Conservation (phyloP, 2,113 vertebrate genomes). For the Oostethus manadensis region DNA sequence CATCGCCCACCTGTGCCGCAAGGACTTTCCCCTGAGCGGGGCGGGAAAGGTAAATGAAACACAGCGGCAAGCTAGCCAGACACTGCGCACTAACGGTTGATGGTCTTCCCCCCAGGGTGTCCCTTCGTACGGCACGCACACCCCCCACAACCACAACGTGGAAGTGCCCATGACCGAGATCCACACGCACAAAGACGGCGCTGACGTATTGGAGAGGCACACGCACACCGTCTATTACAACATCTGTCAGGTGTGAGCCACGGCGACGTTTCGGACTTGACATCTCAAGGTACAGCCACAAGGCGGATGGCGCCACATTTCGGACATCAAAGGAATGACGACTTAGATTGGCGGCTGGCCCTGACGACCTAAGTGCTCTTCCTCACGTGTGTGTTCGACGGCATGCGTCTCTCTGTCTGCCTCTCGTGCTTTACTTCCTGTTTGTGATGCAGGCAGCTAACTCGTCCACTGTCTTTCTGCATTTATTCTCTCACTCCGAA, state of each 20-base stretch:
- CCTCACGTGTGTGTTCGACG: conserved; percentile 17
- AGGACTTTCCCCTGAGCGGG: conserved; percentile 72
- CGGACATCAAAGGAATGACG: background rate
- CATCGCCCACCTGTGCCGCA: conserved; percentile 76
- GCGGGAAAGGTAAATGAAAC: conserved; percentile 49
- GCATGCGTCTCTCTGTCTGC: conserved; percentile 50
- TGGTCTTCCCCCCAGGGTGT: conserved; percentile 27
- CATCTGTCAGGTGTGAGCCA: conserved; percentile 78
- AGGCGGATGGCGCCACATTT: background rate
- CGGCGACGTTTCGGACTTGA: background rate
- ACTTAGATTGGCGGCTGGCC: background rate
- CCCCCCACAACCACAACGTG: conserved; percentile 33
- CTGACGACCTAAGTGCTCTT: conserved; percentile 49
- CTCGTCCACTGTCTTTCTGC: background rate
- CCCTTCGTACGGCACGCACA: conserved; percentile 56
- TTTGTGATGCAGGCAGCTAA: background rate
- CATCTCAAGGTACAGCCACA: conserved; percentile 9
- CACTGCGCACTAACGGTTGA: background rate
- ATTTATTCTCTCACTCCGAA: too few species aligned
- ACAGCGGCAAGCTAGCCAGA: background rate
- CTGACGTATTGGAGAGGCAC: conserved; percentile 45
- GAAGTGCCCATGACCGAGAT: conserved; percentile 62
- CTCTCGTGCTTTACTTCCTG: conserved; percentile 37
- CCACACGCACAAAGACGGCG: conserved; percentile 63
- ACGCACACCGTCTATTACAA: conserved; percentile 75